Evolutionary conservation across 2,113 vertebrate genomes (phyloP), one percentile per base, ranked within the genome.

Genomic region (Morone chrysops): DNA sequence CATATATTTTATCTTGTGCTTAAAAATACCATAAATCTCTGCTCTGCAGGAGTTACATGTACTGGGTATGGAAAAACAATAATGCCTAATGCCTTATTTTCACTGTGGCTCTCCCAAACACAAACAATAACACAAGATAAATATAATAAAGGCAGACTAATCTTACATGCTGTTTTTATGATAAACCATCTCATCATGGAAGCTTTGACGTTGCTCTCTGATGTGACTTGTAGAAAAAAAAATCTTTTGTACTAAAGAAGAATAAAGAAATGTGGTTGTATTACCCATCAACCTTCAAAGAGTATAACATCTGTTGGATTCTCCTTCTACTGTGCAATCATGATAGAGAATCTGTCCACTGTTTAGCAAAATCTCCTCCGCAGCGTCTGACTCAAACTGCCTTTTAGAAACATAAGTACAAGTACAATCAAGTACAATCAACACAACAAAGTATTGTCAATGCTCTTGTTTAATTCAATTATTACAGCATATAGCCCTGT

Each of bases 51-150:
- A 6, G 0, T 10, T 53, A 11, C 4, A 73, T 7, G 25, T 14
- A 80, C 1, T n/a, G 11, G 13, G 47, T 36, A 62, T 50, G 4
- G 62, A 71, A 72, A 73, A 17, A 76, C 60, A 81, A 56, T 66
- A 10, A 60, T 71, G 8, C 25, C 38, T 20, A 50, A 70, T 25
- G 25, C 45, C 8, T 68, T 47, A 4, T 77, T 60, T 59, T 17
- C 69, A 68, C 57, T 63, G 73, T 69, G 50, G 22, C 20, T 22
- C 75, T 22, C 31, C 36, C 31, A 22, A 47, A 48, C 41, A 65
- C 13, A 17, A 56, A 75, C 59, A 71, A 22, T 50, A 67, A 47
- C 41, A 48, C 4, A 41, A 63, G 16, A 80, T 8, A 59, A 62
- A 11, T 43, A 47, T 3, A 31, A n/a, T 51, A 62, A 67, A 56